Conservation (phyloP, 2,797 vertebrate genomes). For the Sebastes itinus region DNA sequence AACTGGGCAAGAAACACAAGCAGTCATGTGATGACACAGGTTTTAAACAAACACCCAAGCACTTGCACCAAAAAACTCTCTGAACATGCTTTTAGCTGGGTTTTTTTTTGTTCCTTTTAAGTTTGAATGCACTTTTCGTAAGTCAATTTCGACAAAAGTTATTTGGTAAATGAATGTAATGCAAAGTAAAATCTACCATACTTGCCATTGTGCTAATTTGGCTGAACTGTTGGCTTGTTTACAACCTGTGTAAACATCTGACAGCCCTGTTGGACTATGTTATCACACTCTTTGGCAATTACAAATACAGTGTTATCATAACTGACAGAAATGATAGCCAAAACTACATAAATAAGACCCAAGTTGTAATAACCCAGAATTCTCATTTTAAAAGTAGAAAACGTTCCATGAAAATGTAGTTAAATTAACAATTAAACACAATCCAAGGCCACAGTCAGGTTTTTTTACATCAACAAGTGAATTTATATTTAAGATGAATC, state of each 20-base stretch:
- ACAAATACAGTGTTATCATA: neutral
- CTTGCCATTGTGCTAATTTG: neutral
- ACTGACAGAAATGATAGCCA: neutral
- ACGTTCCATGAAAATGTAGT: neutral
- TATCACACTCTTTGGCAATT: neutral
- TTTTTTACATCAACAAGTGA: neutral
- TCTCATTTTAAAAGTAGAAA: neutral
- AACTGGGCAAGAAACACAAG: neutral
- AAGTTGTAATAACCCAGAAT: neutral
- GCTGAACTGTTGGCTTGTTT: neutral
- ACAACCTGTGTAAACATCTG: neutral
- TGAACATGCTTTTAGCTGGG: neutral
- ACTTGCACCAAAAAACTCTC: neutral
- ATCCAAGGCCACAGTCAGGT: neutral
- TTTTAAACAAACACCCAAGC: neutral
- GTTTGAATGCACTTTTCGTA: neutral
- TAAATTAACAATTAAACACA: neutral
- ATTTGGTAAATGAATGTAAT: neutral
- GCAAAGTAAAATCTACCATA: neutral
- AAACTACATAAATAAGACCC: neutral
- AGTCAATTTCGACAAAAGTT: rapidly evolving
- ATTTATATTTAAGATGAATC: neutral
- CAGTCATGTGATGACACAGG: neutral
- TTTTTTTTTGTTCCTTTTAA: neutral
- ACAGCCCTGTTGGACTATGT: neutral